phyloP scores from a whole-genome alignment of 2,888 invertebrate genomes.

The Lycophotia porphyrea region DNA sequence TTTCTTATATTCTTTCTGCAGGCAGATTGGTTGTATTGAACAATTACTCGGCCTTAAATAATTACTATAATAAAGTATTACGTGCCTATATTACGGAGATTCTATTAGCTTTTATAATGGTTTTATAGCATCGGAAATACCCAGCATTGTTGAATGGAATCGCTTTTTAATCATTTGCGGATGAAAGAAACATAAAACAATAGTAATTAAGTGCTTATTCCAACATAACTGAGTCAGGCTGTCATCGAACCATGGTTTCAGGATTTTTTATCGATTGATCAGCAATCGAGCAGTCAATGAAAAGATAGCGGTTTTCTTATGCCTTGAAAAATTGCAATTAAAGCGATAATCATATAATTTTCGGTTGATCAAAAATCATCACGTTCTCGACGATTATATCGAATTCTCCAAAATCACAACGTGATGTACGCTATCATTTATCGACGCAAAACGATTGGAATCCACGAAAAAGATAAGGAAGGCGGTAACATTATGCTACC shows the following conservation, averaged over 20 bases:
- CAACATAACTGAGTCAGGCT: neutral
- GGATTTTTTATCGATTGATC: neutral
- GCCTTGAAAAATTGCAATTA: neutral
- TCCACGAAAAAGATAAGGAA: slow-evolving; percentile 21
- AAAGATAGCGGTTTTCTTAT: neutral
- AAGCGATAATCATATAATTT: neutral
- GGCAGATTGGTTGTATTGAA: slow-evolving; percentile 22
- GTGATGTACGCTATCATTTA: slow-evolving; percentile 7
- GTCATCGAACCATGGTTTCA: neutral
- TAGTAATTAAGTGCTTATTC: neutral
- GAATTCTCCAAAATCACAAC: slow-evolving; percentile 8
- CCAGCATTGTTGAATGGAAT: slow-evolving; percentile 33
- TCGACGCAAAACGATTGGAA: slow-evolving; percentile 7
- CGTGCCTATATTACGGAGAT: slow-evolving; percentile 1
- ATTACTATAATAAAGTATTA: slow-evolving; percentile 35
- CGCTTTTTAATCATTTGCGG: neutral
- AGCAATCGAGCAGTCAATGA: neutral
- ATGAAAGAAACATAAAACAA: slow-evolving; percentile 13
- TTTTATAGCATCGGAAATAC: slow-evolving; percentile 19
- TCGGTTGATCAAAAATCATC: neutral
- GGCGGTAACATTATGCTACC: slow-evolving; percentile 39
- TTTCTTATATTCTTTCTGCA: slow-evolving; percentile 15
- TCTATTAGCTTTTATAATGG: slow-evolving; percentile 10
- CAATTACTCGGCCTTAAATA: slow-evolving; percentile 33
- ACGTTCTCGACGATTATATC: slow-evolving; percentile 19